These are phyloP conservation scores for Gambelia wislizenii DNA, from an alignment of 2,797 vertebrate species.

Conservation along the genomic window DNA sequence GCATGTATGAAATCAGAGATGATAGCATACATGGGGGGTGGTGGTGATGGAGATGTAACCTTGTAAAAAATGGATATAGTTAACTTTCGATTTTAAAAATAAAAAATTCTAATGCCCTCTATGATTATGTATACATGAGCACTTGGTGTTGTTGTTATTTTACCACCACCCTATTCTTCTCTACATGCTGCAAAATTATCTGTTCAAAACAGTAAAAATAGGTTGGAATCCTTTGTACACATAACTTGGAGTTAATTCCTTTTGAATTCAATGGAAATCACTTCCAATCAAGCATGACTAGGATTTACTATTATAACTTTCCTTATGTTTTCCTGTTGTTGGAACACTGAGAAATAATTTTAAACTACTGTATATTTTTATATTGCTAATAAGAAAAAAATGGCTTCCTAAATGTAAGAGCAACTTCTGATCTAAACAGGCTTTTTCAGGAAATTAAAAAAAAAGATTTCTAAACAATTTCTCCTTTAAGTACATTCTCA, in stretches of 20 bases:
- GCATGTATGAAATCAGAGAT: not conserved
- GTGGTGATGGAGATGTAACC: no score
- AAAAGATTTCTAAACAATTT: not conserved
- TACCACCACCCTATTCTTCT: no score
- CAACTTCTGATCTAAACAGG: not conserved
- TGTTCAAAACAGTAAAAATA: not conserved
- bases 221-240: not conserved
- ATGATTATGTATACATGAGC: not conserved
- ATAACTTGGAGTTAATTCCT: not conserved
- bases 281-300: not conserved
- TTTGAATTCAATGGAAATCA: no score
- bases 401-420: not conserved
- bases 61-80: not conserved
- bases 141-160: no score
- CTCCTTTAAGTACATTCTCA: not conserved
- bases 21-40: not conserved
- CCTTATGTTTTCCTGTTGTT: not conserved
- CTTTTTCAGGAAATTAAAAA: not conserved
- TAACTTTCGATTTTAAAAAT: not conserved
- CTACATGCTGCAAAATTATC: no score
- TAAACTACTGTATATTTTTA: not conserved
- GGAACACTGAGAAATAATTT: not conserved
- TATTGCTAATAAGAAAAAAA: not conserved
- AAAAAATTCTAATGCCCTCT: not conserved
- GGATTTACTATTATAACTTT: not conserved